Base-by-base conservation (phyloP, 1,140 invertebrate species). In the Bombus fervidus region DNA sequence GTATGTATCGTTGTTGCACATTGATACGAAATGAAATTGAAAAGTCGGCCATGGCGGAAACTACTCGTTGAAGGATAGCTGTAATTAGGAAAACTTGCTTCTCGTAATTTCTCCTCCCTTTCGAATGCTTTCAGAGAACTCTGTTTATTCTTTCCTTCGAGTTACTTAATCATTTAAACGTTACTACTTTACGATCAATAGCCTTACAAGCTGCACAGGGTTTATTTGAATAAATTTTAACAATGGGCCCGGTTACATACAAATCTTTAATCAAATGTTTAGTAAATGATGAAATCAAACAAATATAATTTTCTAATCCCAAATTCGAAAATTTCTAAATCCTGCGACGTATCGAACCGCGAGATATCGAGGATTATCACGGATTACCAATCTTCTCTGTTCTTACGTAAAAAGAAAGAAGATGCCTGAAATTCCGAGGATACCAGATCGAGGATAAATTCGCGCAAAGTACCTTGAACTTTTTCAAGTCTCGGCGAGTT, bases 11-110 rank as follows among this genome's bases (percentile, higher is more conserved):
- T 34, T 37, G n/a, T 12, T 37, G 22, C 41, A 47, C 62, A 79
- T 76, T 59, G 74, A 77, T 76, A n/a, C n/a, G 10, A 43, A 78
- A 69, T 47, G 43, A 18, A 41, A 77, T 69, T 68, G 81, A 53
- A 78, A 69, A 69, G 74, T 83, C 81, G 62, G 28, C 25, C 25
- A 28, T 6, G 74, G 12, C 31, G n/a, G n/a, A 34, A 34, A 34
- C 39, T 37, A 10, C 73, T 18, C 2, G 25, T 13, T 5, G 6
- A 43, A 10, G 41, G n/a, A 47, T 31, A 43, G 2, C 18, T 13
- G 31, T 59, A 76, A 76, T 76, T 76, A 76, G 34, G 47, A 31
- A 59, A 76, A 39, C 41, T 39, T 34, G 74, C 8, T 59, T 39
- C 25, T 8, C 8, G 2, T 39, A 22, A 39, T 76, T 76, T 59